phyloP scores from a whole-genome alignment of 2,113 vertebrate species.

The Erinaceus europaeus region DNA sequence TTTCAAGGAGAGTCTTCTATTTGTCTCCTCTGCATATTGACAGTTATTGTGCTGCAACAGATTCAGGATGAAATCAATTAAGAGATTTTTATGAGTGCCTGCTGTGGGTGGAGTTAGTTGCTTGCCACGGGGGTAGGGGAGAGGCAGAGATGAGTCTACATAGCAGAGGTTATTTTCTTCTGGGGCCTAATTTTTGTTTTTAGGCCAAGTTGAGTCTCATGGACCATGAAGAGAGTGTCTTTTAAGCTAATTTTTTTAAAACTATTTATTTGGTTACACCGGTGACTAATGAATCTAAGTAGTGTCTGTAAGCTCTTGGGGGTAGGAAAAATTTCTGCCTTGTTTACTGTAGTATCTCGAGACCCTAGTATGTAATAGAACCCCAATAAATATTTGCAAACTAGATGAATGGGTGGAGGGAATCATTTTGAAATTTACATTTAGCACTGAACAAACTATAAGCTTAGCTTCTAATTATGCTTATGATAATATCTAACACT shows the following conservation, averaged over 20 bases:
- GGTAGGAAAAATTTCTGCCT: neutral
- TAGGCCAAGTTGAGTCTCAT: neutral
- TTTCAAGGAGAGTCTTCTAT: conserved; percentile 13
- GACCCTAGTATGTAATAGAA: conserved; percentile 17
- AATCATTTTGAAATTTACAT: conserved; percentile 23
- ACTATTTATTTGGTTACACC: conserved; percentile 25
- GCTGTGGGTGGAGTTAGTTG: neutral
- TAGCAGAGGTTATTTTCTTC: neutral
- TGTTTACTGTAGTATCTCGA: neutral
- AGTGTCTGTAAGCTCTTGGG: neutral
- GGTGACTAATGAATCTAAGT: neutral
- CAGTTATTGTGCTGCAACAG: neutral
- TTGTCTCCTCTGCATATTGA: conserved; percentile 8
- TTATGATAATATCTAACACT: conserved; percentile 19
- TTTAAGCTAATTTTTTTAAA: neutral
- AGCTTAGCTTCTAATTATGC: conserved; percentile 14
- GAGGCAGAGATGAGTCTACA: neutral
- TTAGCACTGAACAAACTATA: neutral
- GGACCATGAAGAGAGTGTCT: neutral
- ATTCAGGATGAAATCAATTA: conserved; percentile 17
- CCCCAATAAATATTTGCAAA: conserved; percentile 8
- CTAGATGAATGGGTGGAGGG: neutral
- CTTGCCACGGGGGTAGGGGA: neutral
- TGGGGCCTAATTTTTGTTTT: conserved; percentile 35
- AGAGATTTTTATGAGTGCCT: conserved; percentile 13